Base-by-base conservation (phyloP, 2,888 invertebrate genomes). In the Hymenopus coronatus region DNA sequence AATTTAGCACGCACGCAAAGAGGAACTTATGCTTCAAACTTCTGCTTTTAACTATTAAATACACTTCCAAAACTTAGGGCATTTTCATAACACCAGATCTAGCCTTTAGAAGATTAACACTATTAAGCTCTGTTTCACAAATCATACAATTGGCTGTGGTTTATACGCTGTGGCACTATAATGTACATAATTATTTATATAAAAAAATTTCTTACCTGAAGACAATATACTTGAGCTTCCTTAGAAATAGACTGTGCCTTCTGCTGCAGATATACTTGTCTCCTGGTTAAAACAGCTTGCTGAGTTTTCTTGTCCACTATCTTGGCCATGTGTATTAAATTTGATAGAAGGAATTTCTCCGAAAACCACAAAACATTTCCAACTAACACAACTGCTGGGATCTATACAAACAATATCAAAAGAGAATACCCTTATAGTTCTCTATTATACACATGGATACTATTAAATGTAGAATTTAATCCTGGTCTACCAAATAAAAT, bases 311-410 rank as follows among this genome's bases (percentile, higher is more conserved):
- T 93, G 89, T 94, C 93, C 85, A 95, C 92, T 0, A 93, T 92
- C 91, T 94, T 94, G 93, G 92, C 94, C 93, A 93, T 93, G 93
- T 93, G 94, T 93, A 93, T 94, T 92, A 93, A 95, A 92, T 91
- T 96, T 93, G 91, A 95, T 94, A 90, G 95, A 6, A 99, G 94
- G 93, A 98, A 99, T 91, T 95, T 95, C 92, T 96, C 97, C 0
- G 98, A 97, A 92, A 97, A 96, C 98, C 98, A 99, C 88, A 97
- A 93, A 27, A 97, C 94, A 92, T 97, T 97, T 1, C 97, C 98
- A 89, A 96, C 94, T 70, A 99, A 93, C 85, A 96, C 96, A 89
- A 98, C 96, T 70, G 96, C 97, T 91, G 97, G 96, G 84, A 97
- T 95, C 95, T 97, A 92, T 25, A 94, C 94, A 89, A 84, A 88